A percentile compares a stretch with the other conserved stretches of the same genome.
These are phyloP conservation scores for Pyrgus malvae DNA, from an alignment of 2,888 invertebrate genomes.

Conservation along the genomic window DNA sequence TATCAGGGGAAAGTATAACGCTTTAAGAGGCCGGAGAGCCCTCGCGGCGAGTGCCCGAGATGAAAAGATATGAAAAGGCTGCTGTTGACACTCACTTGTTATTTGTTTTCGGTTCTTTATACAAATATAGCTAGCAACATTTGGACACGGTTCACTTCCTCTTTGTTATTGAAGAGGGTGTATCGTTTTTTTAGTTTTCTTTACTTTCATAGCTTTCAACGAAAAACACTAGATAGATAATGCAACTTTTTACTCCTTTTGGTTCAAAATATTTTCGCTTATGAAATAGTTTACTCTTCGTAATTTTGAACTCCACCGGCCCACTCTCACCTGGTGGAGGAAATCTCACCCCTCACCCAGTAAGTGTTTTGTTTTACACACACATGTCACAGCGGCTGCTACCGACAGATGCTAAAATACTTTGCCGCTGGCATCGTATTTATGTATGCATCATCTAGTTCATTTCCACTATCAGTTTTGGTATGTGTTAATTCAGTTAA, in stretches of 20 bases:
- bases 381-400: conserved; percentile 77
- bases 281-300: too few species aligned
- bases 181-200: too few species aligned
- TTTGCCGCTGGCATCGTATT: conserved; percentile 68
- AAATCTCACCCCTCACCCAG: conserved; percentile 69
- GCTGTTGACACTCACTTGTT: conserved; percentile 15
- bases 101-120: conserved; percentile 9
- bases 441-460: too few species aligned
- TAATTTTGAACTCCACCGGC: conserved; percentile 40
- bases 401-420: conserved; percentile 80
- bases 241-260: too few species aligned
- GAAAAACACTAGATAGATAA: too few species aligned
- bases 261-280: too few species aligned
- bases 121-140: not conserved
- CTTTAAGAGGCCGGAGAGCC: conserved; percentile 35
- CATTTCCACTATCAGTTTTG: too few species aligned
- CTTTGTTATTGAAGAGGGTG: too few species aligned
- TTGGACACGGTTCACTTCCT: too few species aligned
- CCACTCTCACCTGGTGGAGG: conserved; percentile 70
- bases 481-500: too few species aligned
- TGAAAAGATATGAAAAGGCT: conserved; percentile 30
- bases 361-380: conserved; percentile 59
- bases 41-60: conserved; percentile 29
- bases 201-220: too few species aligned
- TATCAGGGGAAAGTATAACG: conserved; percentile 30